Conservation (phyloP, 2,113 vertebrate species). For the Microcebus tavaratra region DNA sequence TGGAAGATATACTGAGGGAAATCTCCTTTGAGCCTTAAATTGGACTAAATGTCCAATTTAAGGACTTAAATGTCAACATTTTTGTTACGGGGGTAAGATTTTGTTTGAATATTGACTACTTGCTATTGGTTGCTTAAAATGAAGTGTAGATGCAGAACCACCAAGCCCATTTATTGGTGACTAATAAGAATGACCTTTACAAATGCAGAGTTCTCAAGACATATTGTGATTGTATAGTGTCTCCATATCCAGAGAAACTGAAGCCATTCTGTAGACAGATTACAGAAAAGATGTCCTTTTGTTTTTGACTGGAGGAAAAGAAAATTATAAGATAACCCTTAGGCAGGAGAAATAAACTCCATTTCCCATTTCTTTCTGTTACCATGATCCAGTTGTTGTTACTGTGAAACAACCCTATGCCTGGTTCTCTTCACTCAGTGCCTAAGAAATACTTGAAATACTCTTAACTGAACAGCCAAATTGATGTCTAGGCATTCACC, state of each 20-base stretch:
- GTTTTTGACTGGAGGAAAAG: not conserved
- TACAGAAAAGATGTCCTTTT: not conserved
- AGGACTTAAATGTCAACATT: not conserved
- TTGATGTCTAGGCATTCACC: not conserved
- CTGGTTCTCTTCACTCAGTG: not conserved
- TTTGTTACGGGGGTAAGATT: not conserved
- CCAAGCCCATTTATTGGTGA: not conserved
- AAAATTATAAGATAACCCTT: not conserved
- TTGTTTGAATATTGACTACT: not conserved
- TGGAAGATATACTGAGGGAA: not conserved
- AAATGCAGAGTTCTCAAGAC: not conserved
- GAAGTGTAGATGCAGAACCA: not conserved
- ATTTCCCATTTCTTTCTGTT: not conserved
- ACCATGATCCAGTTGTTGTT: not conserved
- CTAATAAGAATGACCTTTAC: not conserved
- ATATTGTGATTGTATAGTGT: not conserved
- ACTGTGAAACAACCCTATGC: accelerated
- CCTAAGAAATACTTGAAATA: not conserved
- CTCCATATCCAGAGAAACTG: not conserved
- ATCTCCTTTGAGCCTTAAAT: not conserved
- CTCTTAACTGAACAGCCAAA: not conserved
- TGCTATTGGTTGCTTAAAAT: not conserved
- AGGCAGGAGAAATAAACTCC: not conserved
- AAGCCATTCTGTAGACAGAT: not conserved
- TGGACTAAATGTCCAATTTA: too few species aligned